These are phyloP conservation scores for Pollicipes pollicipes DNA, from an alignment of 1,140 invertebrate species.

Conservation along the genomic window DNA sequence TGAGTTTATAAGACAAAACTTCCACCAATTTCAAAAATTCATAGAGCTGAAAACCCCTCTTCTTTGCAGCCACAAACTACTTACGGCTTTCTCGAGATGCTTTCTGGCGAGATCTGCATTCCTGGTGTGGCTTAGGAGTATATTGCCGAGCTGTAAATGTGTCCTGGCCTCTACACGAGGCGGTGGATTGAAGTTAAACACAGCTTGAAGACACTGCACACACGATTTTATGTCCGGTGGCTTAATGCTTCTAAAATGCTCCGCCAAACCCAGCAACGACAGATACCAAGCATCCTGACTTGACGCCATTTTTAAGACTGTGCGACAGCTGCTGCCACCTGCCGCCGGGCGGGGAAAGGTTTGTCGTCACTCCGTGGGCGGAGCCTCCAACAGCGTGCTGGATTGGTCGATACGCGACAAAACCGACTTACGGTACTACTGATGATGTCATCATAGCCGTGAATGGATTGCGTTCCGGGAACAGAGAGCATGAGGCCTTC, in stretches of 20 bases:
- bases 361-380: neutral
- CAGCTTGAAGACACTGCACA: slow-evolving; percentile 88
- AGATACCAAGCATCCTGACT: slow-evolving; percentile 90
- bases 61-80: no score
- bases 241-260: slow-evolving; percentile 85
- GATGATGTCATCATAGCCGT: neutral
- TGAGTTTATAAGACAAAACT: no score
- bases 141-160: slow-evolving; percentile 86
- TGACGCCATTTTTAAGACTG: slow-evolving; percentile 43
- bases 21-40: no score
- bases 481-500: no score
- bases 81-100: slow-evolving; percentile 89
- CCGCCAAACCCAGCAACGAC: slow-evolving; percentile 79
- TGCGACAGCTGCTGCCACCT: neutral
- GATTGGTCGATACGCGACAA: neutral
- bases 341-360: neutral
- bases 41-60: no score
- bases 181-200: slow-evolving; percentile 86
- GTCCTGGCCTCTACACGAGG: slow-evolving; percentile 82
- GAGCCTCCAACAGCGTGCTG: neutral
- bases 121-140: slow-evolving; percentile 79
- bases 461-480: neutral
- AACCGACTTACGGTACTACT: neutral
- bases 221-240: slow-evolving; percentile 90
- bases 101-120: slow-evolving; percentile 80